Evolutionary conservation across 2,888 invertebrate species (phyloP), one percentile per base, ranked within the genome.

Genomic region (Pachymerium ferrugineum): DNA sequence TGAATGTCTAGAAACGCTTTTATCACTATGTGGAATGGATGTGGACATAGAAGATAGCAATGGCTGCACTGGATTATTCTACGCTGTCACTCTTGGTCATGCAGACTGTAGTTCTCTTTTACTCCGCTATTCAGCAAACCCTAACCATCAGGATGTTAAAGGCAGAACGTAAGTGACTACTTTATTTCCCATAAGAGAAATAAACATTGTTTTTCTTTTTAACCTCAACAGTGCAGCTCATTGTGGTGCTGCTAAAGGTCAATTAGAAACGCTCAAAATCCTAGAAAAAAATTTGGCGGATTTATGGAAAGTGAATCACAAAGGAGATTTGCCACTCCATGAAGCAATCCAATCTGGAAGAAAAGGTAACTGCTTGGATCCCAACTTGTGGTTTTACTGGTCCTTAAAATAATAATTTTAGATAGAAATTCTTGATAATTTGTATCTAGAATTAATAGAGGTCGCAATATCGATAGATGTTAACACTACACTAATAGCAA

Each of bases 241-340:
- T 80, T 97, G 96, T 79, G 96, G 96, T 1, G 95, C 97, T 74
- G 93, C 96, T 6, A 97, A 97, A 83, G 97, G 98, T 0, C 97
- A 97, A 81, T 86, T 94, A 77, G 92, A 94, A 82, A 92, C 93
- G 8, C 85, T 96, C 8, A 89, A 92, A 77, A 86, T 92, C 78
- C 85, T 93, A 30, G 87, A 88, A 79, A 86, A 87, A 68, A 87
- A 89, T 78, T 92, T 91, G 22, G 94, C 93, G 0, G 94, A 97
- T 81, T 85, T 98, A 68, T 97, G 97, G 92, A 84, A 93, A 74
- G 87, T 92, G 76, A 97, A 97, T 81, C 91, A 94, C 1, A 89
- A 94, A 80, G 98, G 98, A 0, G 98, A 98, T 82, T 87, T 95
- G 74, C 95, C 98, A 0, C 85, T 98, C 28, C 98, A 99, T 81